Conservation (phyloP, 1,140 invertebrate genomes). For the Drosophila bocqueti region DNA sequence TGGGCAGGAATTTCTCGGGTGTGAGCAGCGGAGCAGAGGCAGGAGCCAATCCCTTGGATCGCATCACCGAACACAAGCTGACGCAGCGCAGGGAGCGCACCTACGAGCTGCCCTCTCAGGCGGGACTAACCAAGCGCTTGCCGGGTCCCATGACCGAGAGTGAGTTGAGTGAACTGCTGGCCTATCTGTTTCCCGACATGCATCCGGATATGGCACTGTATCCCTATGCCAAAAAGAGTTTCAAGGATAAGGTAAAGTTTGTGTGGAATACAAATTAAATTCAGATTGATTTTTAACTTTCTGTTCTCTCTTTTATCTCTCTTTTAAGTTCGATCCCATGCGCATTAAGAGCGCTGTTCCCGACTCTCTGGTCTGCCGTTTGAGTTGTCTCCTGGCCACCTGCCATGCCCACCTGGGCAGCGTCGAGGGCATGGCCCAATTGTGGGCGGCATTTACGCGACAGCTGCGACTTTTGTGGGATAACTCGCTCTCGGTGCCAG, state of each 20-base stretch:
- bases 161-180: constrained; percentile 91
- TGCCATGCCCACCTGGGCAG: constrained; percentile 93
- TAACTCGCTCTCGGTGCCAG: constrained; percentile 91
- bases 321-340: constrained; percentile 73
- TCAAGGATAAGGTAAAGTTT: constrained; percentile 68
- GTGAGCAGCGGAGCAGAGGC: constrained; percentile 60
- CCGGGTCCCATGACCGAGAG: constrained; percentile 91
- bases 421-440: constrained; percentile 91
- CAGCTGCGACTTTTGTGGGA: constrained; percentile 97
- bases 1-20: constrained; percentile 86
- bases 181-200: constrained; percentile 96
- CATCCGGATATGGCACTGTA: constrained; percentile 87
- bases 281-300: neutral
- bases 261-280: too few relatives aligned
- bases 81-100: constrained; percentile 14
- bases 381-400: constrained; percentile 93
- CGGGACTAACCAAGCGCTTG: constrained; percentile 72
- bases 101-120: constrained; percentile 57
- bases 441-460: constrained; percentile 96
- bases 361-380: constrained; percentile 93
- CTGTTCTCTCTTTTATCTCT: neutral
- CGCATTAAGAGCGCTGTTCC: constrained; percentile 76
- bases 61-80: constrained; percentile 66
- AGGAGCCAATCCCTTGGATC: constrained; percentile 60
- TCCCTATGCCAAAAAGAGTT: constrained; percentile 78